A percentile compares a stretch with the other conserved stretches of the same genome.
Conservation (phyloP, 1,140 invertebrate genomes). For the Chionoecetes opilio region DNA sequence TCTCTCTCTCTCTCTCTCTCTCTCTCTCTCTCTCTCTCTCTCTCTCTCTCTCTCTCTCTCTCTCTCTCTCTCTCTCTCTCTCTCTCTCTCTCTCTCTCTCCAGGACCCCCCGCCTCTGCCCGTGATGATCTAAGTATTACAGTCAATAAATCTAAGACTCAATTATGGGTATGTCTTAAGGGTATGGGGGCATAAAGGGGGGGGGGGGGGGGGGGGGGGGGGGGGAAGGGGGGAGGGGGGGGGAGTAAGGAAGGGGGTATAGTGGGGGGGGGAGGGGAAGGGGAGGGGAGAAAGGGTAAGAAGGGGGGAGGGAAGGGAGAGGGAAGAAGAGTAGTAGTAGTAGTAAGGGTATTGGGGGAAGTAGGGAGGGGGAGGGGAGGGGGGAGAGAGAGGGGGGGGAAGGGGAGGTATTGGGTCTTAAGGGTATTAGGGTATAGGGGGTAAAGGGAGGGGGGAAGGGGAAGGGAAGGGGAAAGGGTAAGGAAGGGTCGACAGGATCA, state of each 20-base stretch:
- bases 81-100: too few relatives aligned
- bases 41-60: too few relatives aligned
- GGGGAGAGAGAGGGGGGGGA: not conserved
- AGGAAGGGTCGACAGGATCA: too few relatives aligned
- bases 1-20: too few relatives aligned
- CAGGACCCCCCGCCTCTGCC: not conserved
- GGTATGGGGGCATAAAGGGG: not conserved
- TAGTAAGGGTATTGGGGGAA: not conserved
- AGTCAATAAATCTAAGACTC: not conserved
- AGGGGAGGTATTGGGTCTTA: too few relatives aligned
- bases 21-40: too few relatives aligned
- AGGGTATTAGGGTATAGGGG: too few relatives aligned
- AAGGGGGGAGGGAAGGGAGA: not conserved
- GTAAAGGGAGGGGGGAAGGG: too few relatives aligned
- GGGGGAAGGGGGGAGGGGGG: not conserved
- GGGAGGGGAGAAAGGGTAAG: not conserved
- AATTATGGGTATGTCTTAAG: not conserved
- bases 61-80: too few relatives aligned
- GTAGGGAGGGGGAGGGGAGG: not conserved
- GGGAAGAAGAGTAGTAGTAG: not conserved
- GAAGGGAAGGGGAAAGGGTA: too few relatives aligned
- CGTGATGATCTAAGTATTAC: not conserved
- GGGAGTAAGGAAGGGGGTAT: not conserved
- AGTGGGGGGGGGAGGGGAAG: too few relatives aligned
- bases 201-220: not conserved